Base-by-base conservation (phyloP, 2,888 invertebrate genomes). In the Hermodice carunculata region DNA sequence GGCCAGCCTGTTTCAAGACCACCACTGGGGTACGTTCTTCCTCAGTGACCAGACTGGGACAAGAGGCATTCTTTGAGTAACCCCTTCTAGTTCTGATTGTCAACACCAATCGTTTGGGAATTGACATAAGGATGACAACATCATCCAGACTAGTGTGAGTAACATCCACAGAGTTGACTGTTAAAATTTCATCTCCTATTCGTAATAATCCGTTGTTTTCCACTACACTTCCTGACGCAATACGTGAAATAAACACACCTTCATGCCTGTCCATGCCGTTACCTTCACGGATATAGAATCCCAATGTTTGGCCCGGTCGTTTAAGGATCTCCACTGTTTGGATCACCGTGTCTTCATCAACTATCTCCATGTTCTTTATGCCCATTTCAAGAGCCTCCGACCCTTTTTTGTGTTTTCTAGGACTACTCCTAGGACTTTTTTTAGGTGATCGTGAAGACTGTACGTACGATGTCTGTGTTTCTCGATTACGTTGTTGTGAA, bases 51-150 rank as follows among this genome's bases (percentile, higher is more conserved):
- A 81, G 73, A 24, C 79, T 76, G 40, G 82, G 81, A 67, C 81
- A 81, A 6, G 80, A 81, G 42, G 80, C 78, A 37, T 71, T 64
- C 40, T 67, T 65, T 40, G 49, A 58, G 53, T 49, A 64, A n/a
- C 52, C 46, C 29, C 57, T 60, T 34, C 76, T 74, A 42, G 83
- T 81, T 56, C 83, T 90, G 72, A 97, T 97, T 78, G 96, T 96
- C 71, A 99, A 90, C 72, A 98, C 92, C 82, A 99, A 89, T 77
- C 98, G 91, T 82, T 97, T 91, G 5, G 99, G 98, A 88, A 99
- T 99, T 82, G 97, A 97, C 96, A 99, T 98, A 81, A 98, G 95
- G 82, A 98, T 96, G 76, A 99, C 99, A 71, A 99, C 99, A 87
- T 99, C 99, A 87, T 99, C 98, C 80, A 99, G 89, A 75, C 96